Base-by-base conservation (phyloP, 2,888 invertebrate species). In the Caenorhabditis wallacei region DNA sequence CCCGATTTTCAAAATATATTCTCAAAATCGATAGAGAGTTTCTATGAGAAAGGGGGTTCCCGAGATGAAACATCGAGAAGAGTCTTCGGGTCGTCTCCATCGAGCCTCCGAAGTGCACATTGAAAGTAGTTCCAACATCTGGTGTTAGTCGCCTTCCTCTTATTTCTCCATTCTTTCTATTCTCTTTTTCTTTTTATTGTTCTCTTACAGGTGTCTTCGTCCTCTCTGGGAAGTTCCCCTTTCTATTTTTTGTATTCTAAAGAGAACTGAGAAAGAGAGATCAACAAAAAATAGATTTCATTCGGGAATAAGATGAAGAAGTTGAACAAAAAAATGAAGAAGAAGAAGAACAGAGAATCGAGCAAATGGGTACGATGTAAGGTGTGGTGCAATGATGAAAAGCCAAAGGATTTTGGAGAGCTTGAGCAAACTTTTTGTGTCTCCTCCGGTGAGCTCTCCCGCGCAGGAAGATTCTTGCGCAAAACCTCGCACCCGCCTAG, bases 351-450 rank as follows among this genome's bases (percentile, higher is more conserved):
- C 51, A 59, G 79, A 43, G 64, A 51, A 53, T 71, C 59, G 35
- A 74, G 53, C 46, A 10, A n/a, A 71, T 46, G 64, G 71, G 71
- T 76, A 76, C 76, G 69, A 69, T 76, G 76, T 76, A 76, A 76
- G 68, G 76, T 76, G 69, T 68, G 68, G 76, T 76, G 69, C 5
- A 54, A 43, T 30, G 51, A 70, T 48, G 70, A 59, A 66, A 72
- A 66, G 66, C 66, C 54, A 40, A 70, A 57, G 75, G 81, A 75
- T 81, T 81, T 81, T 81, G 72, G 81, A 81, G 81, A 81, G 81
- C 81, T 81, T 81, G 81, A 75, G 81, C 81, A 81, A 81, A 81
- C 81, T 74, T 81, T 81, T 75, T 66, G 69, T 56, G 66, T 43
- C 64, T 54, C 54, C 16, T 59, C 63, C 66, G 35, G 56, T 56